phyloP scores from a whole-genome alignment of 2,888 invertebrate species.

The Malthinus flaveolus region DNA sequence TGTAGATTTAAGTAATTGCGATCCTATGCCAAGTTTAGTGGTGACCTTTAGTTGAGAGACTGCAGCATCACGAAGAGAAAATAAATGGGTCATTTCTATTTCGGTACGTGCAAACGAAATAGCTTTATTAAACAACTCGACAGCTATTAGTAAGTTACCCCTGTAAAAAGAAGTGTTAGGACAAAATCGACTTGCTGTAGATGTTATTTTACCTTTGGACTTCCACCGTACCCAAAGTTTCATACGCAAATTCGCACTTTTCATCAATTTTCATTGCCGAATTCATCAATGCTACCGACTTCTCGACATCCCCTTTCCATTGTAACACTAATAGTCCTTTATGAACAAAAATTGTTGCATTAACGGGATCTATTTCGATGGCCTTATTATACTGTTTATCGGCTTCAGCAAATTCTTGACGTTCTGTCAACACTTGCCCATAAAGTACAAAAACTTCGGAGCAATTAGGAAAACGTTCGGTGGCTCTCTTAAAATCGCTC shows the following conservation, averaged over 20 bases:
- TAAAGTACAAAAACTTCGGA: slow-evolving; percentile 86
- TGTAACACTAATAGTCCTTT: slow-evolving; percentile 82
- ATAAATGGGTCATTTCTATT: slow-evolving; percentile 88
- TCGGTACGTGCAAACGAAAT: slow-evolving; percentile 83
- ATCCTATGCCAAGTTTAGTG: slow-evolving; percentile 67
- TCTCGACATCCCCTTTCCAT: slow-evolving; percentile 81
- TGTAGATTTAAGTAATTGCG: slow-evolving; percentile 27
- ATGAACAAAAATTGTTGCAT: slow-evolving; percentile 86
- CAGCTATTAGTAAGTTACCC: slow-evolving; percentile 79
- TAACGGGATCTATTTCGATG: slow-evolving; percentile 77
- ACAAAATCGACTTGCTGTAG: neutral
- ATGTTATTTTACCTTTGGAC: slow-evolving; percentile 75
- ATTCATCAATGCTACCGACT: slow-evolving; percentile 75
- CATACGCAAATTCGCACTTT: slow-evolving; percentile 93
- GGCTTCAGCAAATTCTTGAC: slow-evolving; percentile 80
- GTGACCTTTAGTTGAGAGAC: slow-evolving; percentile 85
- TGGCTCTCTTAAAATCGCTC: slow-evolving; percentile 72
- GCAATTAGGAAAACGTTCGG: slow-evolving; percentile 80
- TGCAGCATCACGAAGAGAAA: slow-evolving; percentile 87
- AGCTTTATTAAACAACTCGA: slow-evolving; percentile 87
- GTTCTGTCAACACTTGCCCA: slow-evolving; percentile 89
- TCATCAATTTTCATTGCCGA: slow-evolving; percentile 86
- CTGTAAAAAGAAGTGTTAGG: slow-evolving; percentile 52
- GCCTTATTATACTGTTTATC: slow-evolving; percentile 82
- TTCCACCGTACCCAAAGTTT: slow-evolving; percentile 93